Evolutionary conservation across 2,888 invertebrate genomes (phyloP).

Genomic region (Lydus trimaculatus): DNA sequence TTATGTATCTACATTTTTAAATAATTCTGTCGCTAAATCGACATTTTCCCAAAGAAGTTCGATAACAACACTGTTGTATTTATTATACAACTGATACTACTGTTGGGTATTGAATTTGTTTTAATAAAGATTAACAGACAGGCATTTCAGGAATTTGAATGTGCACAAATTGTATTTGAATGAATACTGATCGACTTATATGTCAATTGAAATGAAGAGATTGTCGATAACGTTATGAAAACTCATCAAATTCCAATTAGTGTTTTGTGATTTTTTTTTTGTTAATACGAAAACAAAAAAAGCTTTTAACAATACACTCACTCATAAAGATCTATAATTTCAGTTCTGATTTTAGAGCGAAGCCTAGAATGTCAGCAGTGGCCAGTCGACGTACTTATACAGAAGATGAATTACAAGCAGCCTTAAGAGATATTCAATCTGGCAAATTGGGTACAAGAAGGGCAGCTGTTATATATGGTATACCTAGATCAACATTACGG

Average conservation of each 20-base stretch:
- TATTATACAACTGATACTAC: not conserved
- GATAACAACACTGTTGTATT: not conserved
- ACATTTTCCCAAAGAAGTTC: not conserved
- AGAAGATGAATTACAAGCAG: constrained; percentile 93
- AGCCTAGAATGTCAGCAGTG: constrained; percentile 71
- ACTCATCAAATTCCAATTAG: constrained; percentile 5
- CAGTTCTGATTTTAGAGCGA: constrained; percentile 69
- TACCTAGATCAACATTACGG: constrained; percentile 93
- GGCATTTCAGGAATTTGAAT: constrained; percentile 1
- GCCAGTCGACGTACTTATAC: constrained; percentile 84
- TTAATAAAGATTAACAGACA: not conserved
- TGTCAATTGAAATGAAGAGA: not conserved
- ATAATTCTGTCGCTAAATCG: not conserved
- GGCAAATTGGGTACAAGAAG: constrained; percentile 92
- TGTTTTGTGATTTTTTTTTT: constrained; percentile 4
- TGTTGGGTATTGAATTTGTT: not conserved
- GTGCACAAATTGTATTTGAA: not conserved
- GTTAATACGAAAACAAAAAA: not conserved
- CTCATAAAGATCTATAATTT: constrained; percentile 52
- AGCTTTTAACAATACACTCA: not conserved
- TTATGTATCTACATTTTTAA: not conserved
- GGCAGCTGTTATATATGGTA: constrained; percentile 95
- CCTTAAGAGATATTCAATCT: constrained; percentile 92
- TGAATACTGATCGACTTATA: not conserved
- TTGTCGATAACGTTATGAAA: constrained; percentile 2